Base-by-base conservation (phyloP, 2,797 vertebrate genomes). In the Antrozous pallidus region DNA sequence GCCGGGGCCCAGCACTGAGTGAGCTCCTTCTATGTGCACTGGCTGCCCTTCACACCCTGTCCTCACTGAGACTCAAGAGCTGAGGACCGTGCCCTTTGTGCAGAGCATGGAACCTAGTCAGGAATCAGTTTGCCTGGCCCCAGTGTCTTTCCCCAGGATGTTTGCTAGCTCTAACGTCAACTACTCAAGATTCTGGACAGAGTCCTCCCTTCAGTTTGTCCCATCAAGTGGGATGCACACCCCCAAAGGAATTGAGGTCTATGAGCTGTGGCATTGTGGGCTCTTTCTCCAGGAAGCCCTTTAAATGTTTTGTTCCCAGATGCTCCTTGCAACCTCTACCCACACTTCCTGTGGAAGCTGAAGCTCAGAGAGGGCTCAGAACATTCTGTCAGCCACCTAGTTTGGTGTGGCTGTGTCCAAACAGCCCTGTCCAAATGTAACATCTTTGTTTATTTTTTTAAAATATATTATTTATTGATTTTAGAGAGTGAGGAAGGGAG, bases 401-500 rank as follows among this genome's bases (percentile, higher is more conserved):
- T 91, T 90, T 73, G 61, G 58, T 73, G 36, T 80, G 67, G 13
- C 20, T 71, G 20, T 83, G 58, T 69, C 82, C 77, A 40, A 70
- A 56, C 28, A 45, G 36, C 45, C 8, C 31, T 67, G 42, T 54
- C 49, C n/a, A 75, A 36, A 36, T 70, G 51, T 42, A 56, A 87
- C 79, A 20, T 56, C n/a, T 22, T 38, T 86, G 47, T 24, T 38
- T 58, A 26, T 36, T 71, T 71, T 77, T 79, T 12, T 0, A 14
- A 58, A 61, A 31, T 61, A 28, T 61, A 61, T 61, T 28, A 28
- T 61, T 58, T 13, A 31, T 61, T 61, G 28, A 61, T 31, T 61
- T 61, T 31, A 61, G 58, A 31, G 58, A 61, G 58, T 61, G 28
- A 61, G 58, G 58, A 61, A 61, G 58, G 58, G 58, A 58, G 12